Percentiles rank a stretch among this genome's conserved stretches.
phyloP scores from a whole-genome alignment of 2,888 invertebrate species.

The Phengaris arion region DNA sequence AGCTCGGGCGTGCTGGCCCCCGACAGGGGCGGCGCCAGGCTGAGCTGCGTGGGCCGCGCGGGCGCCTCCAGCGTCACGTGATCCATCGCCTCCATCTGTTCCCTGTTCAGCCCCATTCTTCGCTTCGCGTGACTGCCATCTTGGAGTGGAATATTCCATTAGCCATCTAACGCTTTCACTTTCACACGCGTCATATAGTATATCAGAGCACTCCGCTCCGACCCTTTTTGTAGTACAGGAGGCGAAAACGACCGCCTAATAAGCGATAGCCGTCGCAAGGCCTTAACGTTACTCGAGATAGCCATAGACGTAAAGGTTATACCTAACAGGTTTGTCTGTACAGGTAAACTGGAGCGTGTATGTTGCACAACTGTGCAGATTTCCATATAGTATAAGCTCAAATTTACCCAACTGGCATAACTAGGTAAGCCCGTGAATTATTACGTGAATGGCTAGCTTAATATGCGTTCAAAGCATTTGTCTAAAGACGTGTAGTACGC shows the following conservation, averaged over 20 bases:
- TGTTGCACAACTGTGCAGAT: too few species aligned
- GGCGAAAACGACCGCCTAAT: background rate
- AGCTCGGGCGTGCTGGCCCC: constrained; percentile 77
- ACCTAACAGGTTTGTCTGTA: too few species aligned
- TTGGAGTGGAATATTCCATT: constrained; percentile 73
- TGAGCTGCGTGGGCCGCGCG: constrained; percentile 68
- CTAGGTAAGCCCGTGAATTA: too few species aligned
- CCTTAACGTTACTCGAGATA: too few species aligned
- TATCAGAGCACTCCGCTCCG: too few species aligned
- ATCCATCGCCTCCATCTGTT: constrained; percentile 78
- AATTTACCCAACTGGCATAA: too few species aligned
- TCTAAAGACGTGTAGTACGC: too few species aligned
- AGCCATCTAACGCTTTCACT: constrained; percentile 34
- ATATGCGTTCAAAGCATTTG: too few species aligned
- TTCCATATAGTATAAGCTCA: too few species aligned
- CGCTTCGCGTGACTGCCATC: constrained; percentile 80
- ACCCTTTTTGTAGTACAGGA: background rate
- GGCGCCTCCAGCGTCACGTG: constrained; percentile 65
- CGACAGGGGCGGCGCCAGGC: constrained; percentile 67
- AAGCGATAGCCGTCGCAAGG: background rate
- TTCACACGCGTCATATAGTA: background rate
- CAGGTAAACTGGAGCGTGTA: too few species aligned
- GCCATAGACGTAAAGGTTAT: too few species aligned
- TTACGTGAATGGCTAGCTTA: too few species aligned
- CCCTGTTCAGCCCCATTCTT: constrained; percentile 79